Evolutionary conservation across 2,113 vertebrate genomes (phyloP).

Genomic region (Nematolebias whitei): DNA sequence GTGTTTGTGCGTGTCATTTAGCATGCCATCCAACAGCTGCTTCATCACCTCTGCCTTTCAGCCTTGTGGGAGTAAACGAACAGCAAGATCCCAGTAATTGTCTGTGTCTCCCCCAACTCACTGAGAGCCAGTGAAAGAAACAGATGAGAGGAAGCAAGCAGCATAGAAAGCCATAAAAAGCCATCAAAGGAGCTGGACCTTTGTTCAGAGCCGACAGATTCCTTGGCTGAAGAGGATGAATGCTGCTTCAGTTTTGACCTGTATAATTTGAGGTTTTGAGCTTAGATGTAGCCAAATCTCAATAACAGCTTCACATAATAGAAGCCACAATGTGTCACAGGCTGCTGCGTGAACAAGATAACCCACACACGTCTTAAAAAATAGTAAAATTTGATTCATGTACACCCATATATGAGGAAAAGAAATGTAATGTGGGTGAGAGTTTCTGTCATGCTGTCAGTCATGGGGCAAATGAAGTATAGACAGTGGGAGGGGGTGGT

Average conservation of each 20-base stretch:
- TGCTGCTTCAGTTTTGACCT: constrained; percentile 38
- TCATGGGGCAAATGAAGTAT: constrained; percentile 51
- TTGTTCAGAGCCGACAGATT: constrained; percentile 33
- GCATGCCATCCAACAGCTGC: constrained; percentile 76
- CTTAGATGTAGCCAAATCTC: constrained; percentile 32
- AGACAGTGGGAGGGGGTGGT: constrained; percentile 22
- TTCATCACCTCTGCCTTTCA: constrained; percentile 71
- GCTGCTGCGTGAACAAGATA: constrained; percentile 24
- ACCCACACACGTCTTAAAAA: not conserved
- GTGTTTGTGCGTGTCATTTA: constrained; percentile 59
- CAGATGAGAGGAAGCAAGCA: constrained; percentile 49
- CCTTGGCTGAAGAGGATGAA: constrained; percentile 30
- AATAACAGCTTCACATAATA: constrained; percentile 12
- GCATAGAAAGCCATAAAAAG: constrained; percentile 41
- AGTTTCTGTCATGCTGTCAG: constrained; percentile 49
- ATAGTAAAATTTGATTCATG: not conserved
- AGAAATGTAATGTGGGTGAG: constrained; percentile 22
- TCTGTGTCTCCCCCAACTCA: constrained; percentile 59
- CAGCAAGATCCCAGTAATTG: constrained; percentile 72
- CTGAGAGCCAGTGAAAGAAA: constrained; percentile 47
- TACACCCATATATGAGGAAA: not conserved
- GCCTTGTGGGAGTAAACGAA: constrained; percentile 76
- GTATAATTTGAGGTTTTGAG: constrained; percentile 35
- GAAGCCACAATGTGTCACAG: constrained; percentile 5
- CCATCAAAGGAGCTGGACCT: constrained; percentile 46